These are phyloP conservation scores for Argyrosomus japonicus DNA, from an alignment of 2,113 vertebrate species.

Conservation along the genomic window DNA sequence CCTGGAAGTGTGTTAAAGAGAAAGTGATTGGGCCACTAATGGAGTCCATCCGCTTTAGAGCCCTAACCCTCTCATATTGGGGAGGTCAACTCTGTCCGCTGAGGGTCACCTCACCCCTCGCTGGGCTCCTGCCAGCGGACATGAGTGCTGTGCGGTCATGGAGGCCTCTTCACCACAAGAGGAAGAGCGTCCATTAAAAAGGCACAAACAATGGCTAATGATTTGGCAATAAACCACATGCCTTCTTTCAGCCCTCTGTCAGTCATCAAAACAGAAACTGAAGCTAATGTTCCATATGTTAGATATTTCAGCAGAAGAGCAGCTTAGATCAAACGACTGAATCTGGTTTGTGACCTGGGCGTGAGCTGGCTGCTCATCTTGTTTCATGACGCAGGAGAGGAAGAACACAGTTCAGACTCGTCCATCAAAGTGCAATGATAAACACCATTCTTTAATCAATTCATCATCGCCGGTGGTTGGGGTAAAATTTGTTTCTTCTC, in stretches of 20 bases:
- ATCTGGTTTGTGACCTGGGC: constrained; percentile 5
- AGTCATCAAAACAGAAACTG: constrained; percentile 20
- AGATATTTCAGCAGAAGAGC: not conserved
- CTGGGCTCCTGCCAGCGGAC: constrained; percentile 33
- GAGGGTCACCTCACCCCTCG: constrained; percentile 30
- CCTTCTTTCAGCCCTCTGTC: not conserved
- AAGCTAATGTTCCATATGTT: constrained; percentile 20
- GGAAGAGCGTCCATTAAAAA: constrained; percentile 47
- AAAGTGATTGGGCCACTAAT: constrained; percentile 70
- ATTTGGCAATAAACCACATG: constrained; percentile 40
- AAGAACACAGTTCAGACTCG: constrained; percentile 18
- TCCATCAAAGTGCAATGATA: constrained; percentile 49
- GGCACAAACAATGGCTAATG: constrained; percentile 46
- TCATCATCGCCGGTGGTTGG: constrained; percentile 35
- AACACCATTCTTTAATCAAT: constrained; percentile 47
- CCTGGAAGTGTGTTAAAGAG: constrained; percentile 62
- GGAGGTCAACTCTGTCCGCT: constrained; percentile 45
- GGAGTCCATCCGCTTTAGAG: constrained; percentile 59
- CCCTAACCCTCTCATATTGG: constrained; percentile 10
- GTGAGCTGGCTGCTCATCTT: constrained; percentile 15
- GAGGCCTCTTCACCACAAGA: constrained; percentile 38
- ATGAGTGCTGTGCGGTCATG: constrained; percentile 31
- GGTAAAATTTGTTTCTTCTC: constrained; percentile 48
- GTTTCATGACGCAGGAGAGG: not conserved
- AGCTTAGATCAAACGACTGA: constrained; percentile 39